Base-by-base conservation (phyloP, 2,888 invertebrate species). In the Coecobrya sp. region DNA sequence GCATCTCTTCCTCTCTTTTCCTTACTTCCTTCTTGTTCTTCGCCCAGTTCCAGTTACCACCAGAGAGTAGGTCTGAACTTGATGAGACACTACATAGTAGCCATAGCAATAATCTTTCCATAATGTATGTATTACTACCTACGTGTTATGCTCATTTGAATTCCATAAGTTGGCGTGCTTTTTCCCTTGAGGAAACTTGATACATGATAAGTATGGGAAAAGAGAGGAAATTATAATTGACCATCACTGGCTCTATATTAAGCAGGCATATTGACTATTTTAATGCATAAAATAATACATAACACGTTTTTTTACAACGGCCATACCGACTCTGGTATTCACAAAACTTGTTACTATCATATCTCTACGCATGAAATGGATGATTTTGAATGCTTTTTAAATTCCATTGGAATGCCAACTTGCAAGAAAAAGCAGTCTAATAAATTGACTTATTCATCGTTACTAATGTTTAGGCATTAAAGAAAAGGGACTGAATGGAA, bases 141-240 rank as follows among this genome's bases (percentile, higher is more conserved):
- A 13, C 49, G 49, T 49, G 13, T 1, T 13, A 49, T 49, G 30
- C 55, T 86, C 76, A 30, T 62, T 87, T 59, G 27, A 81, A 88
- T 88, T 88, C 88, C 68, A 36, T 27, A 81, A 79, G 49, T 45
- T 65, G 45, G 49, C 49, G 19, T 59, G 22, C 55, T 49, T 81
- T 49, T 65, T 49, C 68, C 36, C 62, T 36, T n/a, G 79, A 65
- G 81, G 52, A 81, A 79, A 81, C 81, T 36, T 52, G 81, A 81
- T 45, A 88, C 30, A 73, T 19, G 19, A 42, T n/a, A 68, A 25
- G 36, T 16, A 59, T 62, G 42, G 76, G 19, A 36, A 30, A n/a
- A 45, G 11, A 42, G 19, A n/a, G 59, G 87, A 88, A 81, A 88
- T 88, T 68, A 68, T 88, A 81, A 88, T 88, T 88, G 88, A 88